Percentiles rank a stretch among this genome's conserved stretches.
Evolutionary conservation across 2,113 vertebrate species (phyloP).

Genomic region (Hymenochirus boettgeri): DNA sequence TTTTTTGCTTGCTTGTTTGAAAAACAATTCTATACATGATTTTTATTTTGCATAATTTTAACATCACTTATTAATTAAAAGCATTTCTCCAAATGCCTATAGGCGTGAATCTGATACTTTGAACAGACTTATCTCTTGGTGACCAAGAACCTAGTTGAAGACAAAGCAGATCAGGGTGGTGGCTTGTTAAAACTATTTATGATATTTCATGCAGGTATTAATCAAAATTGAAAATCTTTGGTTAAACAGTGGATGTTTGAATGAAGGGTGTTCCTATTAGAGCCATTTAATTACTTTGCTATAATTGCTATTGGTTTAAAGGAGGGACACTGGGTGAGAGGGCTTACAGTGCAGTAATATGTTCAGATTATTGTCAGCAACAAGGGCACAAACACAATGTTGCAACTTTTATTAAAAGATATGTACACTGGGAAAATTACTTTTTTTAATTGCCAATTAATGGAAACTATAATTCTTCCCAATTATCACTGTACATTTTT

Average conservation of each 20-base stretch:
- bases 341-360: background rate
- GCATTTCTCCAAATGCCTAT: no score
- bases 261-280: constrained; percentile 24
- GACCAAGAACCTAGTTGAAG: constrained; percentile 10
- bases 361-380: no score
- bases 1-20: no score
- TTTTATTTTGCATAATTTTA: no score
- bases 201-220: constrained; percentile 19
- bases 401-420: no score
- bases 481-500: no score
- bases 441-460: no score
- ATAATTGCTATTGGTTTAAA: background rate
- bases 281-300: constrained; percentile 4
- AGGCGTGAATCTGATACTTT: background rate
- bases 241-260: constrained; percentile 26
- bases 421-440: no score
- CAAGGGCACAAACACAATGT: no score
- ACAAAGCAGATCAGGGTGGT: constrained; percentile 31
- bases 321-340: constrained; percentile 10
- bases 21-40: no score
- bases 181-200: constrained; percentile 25
- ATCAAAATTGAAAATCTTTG: constrained; percentile 22
- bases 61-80: no score
- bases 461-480: no score
- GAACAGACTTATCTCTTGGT: constrained; percentile 15